Conservation (phyloP, 2,113 vertebrate genomes). For the Falcunculus frontatus region DNA sequence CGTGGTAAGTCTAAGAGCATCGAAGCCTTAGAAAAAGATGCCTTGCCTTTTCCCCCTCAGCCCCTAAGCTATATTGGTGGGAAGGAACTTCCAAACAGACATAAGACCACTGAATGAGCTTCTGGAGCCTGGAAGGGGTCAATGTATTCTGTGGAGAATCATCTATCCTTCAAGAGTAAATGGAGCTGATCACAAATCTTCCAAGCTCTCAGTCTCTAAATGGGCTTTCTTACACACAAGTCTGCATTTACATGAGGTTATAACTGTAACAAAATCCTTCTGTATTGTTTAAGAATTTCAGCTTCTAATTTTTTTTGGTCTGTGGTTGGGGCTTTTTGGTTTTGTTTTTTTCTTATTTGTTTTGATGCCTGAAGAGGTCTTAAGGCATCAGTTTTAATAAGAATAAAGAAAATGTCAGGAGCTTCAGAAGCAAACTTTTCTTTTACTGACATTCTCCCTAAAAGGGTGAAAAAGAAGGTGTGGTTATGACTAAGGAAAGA, state of each 20-base stretch:
- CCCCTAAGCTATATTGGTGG: constrained; percentile 48
- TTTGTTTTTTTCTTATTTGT: not conserved
- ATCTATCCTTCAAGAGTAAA: not conserved
- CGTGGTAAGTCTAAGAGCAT: constrained; percentile 65
- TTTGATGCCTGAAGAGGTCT: too few species aligned
- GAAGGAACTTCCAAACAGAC: constrained; percentile 56
- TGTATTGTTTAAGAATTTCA: not conserved
- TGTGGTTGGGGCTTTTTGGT: not conserved
- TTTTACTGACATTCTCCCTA: not conserved
- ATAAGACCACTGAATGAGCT: constrained; percentile 47
- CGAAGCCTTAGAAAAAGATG: constrained; percentile 71
- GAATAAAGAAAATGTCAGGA: not conserved
- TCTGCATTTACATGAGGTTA: not conserved
- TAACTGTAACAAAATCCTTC: not conserved
- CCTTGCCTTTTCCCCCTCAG: constrained; percentile 56
- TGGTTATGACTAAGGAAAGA: not conserved
- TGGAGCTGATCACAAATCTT: not conserved
- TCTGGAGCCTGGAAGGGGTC: constrained; percentile 41
- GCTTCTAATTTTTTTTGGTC: not conserved
- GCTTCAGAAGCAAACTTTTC: not conserved
- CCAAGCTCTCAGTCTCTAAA: not conserved
- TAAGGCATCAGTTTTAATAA: too few species aligned
- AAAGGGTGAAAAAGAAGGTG: not conserved
- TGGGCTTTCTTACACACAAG: not conserved
- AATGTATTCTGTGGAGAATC: not conserved